Base-by-base conservation (phyloP, 2,888 invertebrate species). In the Hydraecia micacea region DNA sequence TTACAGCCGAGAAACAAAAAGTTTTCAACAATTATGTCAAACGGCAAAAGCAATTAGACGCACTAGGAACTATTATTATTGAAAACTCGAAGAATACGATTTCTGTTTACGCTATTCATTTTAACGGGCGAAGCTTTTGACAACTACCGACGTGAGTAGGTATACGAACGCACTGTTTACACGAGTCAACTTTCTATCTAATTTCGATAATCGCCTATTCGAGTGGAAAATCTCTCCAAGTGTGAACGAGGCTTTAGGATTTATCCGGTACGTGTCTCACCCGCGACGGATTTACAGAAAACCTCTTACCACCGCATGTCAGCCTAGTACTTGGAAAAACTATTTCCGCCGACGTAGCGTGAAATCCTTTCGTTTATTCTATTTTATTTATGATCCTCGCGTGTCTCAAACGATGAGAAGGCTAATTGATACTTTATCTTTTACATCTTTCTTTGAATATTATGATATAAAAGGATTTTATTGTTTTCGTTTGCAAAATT, bases 291-390 rank as follows among this genome's bases (percentile, higher is more conserved):
- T 93, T 93, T 93, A 90, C 87, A 86, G 80, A 92, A 94, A 94
- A 92, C 92, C 91, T 93, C 93, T 93, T 93, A 93, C 90, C 79
- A 80, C 83, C 83, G 87, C 88, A 88, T 94, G 91, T 87, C 90
- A 88, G 85, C 92, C 92, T 93, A 88, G 93, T 94, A 92, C 89
- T 91, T 90, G 77, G 85, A 83, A 90, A 92, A 93, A 93, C 92
- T 93, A 93, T 93, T 94, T 92, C 89, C 89, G 75, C 77, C 68
- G 76, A 58, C 77, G 76, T 78, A 72, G 75, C 62, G 70, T 75
- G 67, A 73, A 81, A 87, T 86, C 79, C 75, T 63, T 77, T 78
- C 49, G 62, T 81, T 36, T 52, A 63, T 77, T 73, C 67, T 74
- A 73, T 79, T 76, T 82, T 81, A 67, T 78, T 81, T 79, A 83